Conservation (phyloP, 1,140 invertebrate species). For the Drosophila parabipectinata region DNA sequence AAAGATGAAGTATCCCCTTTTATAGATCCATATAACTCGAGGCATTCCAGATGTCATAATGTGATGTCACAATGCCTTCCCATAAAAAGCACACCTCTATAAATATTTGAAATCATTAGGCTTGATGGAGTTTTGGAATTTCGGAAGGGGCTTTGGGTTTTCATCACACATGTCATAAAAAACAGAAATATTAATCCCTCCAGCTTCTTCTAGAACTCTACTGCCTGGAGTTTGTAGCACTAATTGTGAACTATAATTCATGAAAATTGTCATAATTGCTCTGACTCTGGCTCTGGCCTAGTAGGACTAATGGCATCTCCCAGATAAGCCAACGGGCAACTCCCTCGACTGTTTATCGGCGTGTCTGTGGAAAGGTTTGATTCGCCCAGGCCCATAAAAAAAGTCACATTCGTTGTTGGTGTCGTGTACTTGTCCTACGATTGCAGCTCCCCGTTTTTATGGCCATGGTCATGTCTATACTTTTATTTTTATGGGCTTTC, state of each 20-base stretch:
- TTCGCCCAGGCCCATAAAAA: constrained; percentile 64
- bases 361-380: constrained; percentile 76
- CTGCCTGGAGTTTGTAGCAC: too few species aligned
- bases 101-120: neutral
- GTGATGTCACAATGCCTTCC: too few species aligned
- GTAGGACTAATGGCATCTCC: neutral
- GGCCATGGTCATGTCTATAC: constrained; percentile 16
- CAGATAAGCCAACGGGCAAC: neutral
- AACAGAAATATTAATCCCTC: too few species aligned
- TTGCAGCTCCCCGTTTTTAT: constrained; percentile 43
- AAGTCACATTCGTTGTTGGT: constrained; percentile 44
- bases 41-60: too few species aligned
- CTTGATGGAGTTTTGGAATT: neutral
- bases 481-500: constrained; percentile 50
- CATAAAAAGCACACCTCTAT: too few species aligned
- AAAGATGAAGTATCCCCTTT: too few species aligned
- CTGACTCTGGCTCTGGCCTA: neutral
- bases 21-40: too few species aligned
- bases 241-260: neutral
- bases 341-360: constrained; percentile 17
- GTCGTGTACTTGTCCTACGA: constrained; percentile 56
- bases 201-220: too few species aligned
- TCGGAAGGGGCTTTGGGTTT: too few species aligned
- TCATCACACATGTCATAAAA: too few species aligned
- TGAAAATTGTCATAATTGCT: neutral